Percentiles rank a stretch among this genome's conserved stretches.
Conservation (phyloP, 2,797 vertebrate species). For the Phyllotis vaccarum region DNA sequence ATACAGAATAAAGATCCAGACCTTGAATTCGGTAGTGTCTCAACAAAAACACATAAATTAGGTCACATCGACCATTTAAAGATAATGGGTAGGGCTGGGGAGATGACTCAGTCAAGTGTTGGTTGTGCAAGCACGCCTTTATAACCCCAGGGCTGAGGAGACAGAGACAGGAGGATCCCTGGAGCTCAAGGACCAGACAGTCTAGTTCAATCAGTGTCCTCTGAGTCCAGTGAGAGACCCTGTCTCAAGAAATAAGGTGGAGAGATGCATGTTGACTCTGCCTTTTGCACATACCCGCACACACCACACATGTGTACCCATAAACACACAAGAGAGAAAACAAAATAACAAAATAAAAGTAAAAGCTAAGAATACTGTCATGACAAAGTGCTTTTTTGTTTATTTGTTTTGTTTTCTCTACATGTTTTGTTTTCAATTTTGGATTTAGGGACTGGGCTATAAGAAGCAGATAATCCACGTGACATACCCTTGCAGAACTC, state of each 20-base stretch:
- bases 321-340: background rate
- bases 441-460: background rate
- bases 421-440: background rate
- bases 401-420: background rate
- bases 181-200: background rate
- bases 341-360: background rate
- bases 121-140: background rate
- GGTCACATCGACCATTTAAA: constrained; percentile 2
- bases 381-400: background rate
- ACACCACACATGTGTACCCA: background rate
- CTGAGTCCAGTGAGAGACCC: background rate
- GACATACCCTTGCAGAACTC: background rate
- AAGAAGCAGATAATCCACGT: background rate
- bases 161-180: background rate
- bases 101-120: background rate
- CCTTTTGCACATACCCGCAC: background rate
- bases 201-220: background rate
- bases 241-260: background rate
- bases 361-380: constrained; percentile 24
- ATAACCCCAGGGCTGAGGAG: background rate
- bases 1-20: background rate
- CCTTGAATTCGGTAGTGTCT: constrained; percentile 7
- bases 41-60: constrained; percentile 20
- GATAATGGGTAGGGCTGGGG: background rate
- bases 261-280: background rate